These are phyloP conservation scores for Hydrolagus affinis DNA, from an alignment of 2,113 vertebrate genomes.

Conservation along the genomic window DNA sequence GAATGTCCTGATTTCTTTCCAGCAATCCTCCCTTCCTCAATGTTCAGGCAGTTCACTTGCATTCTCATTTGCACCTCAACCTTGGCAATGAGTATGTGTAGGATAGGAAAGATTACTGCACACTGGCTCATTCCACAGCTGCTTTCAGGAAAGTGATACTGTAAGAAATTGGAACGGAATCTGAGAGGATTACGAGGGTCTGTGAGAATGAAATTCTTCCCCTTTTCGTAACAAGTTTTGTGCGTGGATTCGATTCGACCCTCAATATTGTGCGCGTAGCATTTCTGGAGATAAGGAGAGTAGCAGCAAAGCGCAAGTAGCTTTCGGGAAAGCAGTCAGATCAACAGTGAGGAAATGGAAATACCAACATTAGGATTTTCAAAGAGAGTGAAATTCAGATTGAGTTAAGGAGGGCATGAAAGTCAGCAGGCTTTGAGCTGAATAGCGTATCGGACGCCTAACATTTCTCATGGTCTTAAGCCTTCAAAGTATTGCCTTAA, in stretches of 20 bases:
- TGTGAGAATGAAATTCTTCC: constrained; percentile 9
- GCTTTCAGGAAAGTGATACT: neutral
- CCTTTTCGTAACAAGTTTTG: neutral
- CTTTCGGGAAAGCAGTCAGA: neutral
- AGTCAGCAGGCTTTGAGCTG: neutral
- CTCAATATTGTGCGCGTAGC: neutral
- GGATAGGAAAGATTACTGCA: neutral
- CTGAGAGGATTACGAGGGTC: neutral
- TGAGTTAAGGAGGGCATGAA: neutral
- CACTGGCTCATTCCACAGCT: neutral
- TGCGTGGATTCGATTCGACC: neutral
- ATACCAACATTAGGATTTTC: neutral
- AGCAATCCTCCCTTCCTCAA: neutral
- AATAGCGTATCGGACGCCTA: too few relatives aligned
- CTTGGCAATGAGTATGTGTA: neutral
- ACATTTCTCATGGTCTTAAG: too few relatives aligned
- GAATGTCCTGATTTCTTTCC: constrained; percentile 9
- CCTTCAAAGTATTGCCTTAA: too few relatives aligned
- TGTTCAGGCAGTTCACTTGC: neutral
- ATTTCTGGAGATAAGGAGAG: neutral
- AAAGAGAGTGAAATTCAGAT: neutral
- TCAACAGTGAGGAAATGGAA: neutral
- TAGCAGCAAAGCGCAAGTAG: neutral
- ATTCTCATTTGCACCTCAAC: neutral
- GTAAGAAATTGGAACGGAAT: constrained; percentile 16